These are phyloP conservation scores for Epinephelus cyanopodus DNA, from an alignment of 2,113 vertebrate species.

Conservation along the genomic window DNA sequence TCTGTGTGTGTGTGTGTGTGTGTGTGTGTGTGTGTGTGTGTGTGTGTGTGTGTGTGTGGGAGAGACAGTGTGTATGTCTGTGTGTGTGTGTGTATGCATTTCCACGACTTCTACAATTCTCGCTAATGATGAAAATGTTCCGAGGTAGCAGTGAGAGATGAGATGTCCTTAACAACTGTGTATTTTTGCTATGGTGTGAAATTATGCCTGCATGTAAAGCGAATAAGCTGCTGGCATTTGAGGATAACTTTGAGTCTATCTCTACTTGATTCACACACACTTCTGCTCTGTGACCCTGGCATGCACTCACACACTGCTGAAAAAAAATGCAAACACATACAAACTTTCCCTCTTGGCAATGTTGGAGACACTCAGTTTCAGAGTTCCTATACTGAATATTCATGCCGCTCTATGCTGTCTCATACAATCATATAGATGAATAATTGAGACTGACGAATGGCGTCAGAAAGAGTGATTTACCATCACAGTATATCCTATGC, in stretches of 20 bases:
- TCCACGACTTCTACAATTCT: constrained; percentile 43
- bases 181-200: constrained; percentile 17
- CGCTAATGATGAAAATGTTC: constrained; percentile 53
- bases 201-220: neutral
- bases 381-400: constrained; percentile 67
- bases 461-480: constrained; percentile 77
- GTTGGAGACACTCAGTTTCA: constrained; percentile 56
- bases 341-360: constrained; percentile 46
- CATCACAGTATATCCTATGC: constrained; percentile 76
- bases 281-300: constrained; percentile 19
- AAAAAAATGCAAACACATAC: constrained; percentile 44
- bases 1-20: constrained; percentile 29
- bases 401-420: constrained; percentile 68
- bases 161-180: neutral
- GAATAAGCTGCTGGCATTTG: neutral
- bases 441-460: constrained; percentile 75
- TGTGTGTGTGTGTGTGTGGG: neutral
- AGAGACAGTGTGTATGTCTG: constrained; percentile 10
- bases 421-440: constrained; percentile 76
- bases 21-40: constrained; percentile 16
- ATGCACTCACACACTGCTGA: neutral
- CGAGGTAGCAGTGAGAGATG: constrained; percentile 31
- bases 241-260: constrained; percentile 3
- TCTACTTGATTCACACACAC: neutral
- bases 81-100: constrained; percentile 2